These are phyloP conservation scores for Phrynosoma blainvillii DNA, from an alignment of 2,113 vertebrate genomes.

Conservation along the genomic window DNA sequence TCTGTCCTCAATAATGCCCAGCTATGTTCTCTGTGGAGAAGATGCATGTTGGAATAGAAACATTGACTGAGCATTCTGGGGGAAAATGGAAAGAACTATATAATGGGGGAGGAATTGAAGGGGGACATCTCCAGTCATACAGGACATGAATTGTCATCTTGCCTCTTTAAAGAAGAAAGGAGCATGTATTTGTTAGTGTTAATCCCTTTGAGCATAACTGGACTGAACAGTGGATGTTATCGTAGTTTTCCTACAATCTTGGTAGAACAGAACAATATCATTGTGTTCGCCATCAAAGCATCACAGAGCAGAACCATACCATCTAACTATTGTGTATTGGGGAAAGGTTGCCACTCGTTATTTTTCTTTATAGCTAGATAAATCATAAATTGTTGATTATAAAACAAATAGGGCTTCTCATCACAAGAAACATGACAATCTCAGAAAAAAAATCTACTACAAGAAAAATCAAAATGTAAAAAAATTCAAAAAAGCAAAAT, in stretches of 20 bases:
- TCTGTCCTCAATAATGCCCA: background rate
- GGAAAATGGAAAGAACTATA: background rate
- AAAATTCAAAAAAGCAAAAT: too few species aligned
- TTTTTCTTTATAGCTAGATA: background rate
- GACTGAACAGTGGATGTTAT: too few species aligned
- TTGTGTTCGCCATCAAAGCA: background rate
- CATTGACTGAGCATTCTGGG: background rate
- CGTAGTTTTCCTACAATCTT: background rate
- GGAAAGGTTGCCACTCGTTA: background rate
- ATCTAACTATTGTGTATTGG: background rate
- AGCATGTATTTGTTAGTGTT: too few species aligned
- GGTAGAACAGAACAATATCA: background rate
- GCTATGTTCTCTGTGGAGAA: background rate
- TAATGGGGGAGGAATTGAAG: background rate
- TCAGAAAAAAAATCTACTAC: too few species aligned
- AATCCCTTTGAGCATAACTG: background rate
- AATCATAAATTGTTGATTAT: background rate
- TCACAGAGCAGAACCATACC: background rate
- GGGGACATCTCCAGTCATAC: background rate
- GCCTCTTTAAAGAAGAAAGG: background rate
- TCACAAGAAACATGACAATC: too few species aligned
- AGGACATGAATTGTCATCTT: background rate
- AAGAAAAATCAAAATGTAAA: too few species aligned
- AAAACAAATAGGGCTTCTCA: background rate
- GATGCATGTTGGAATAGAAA: background rate